Base-by-base conservation (phyloP, 2,797 vertebrate genomes). In the Myiotriccus ornatus region DNA sequence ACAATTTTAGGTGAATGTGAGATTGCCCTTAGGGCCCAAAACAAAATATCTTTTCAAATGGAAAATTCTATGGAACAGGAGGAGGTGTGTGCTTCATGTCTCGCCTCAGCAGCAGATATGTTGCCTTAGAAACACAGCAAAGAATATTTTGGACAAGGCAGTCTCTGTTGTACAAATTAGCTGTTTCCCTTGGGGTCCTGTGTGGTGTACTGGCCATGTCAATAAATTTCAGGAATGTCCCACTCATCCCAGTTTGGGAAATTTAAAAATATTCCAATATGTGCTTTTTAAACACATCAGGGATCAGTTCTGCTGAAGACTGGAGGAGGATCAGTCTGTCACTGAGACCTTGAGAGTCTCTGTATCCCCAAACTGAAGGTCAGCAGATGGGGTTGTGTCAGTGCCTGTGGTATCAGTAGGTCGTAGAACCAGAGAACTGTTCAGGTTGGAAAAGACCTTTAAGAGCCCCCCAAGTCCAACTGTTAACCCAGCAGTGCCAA, bases 41-140 rank as follows among this genome's bases (percentile, higher is more conserved):
- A 2, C 24, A 68, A 23, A 89, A 35, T 41, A 46, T 12, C 7
- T 47, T 83, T 69, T 55, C 14, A 63, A 93, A 71, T 18, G 19
- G 46, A 46, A 68, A 70, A 71, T 37, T 52, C 14, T 34, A 32
- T 50, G 71, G 47, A 80, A 43, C 7, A 2, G 52, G 50, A 80
- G 30, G 71, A 71, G 37, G 34, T 56, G 28, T 55, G 44, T 63
- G 14, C 23, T 67, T 67, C 41, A 3, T 11, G 10, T 35, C 57
- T 78, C 46, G 12, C 24, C 34, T 78, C 65, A 78, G 56, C 32
- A 67, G 69, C 80, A 35, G 79, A 41, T 20, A 68, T 32, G 57
- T 88, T 90, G 56, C 69, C 83, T 53, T 86, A 86, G 88, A 93
- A 88, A 95, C 73, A 59, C 49, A 91, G 56, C 30, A 68, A 73